Evolutionary conservation across 2,888 invertebrate genomes (phyloP).

Genomic region (Ommatoiulus sabulosus): DNA sequence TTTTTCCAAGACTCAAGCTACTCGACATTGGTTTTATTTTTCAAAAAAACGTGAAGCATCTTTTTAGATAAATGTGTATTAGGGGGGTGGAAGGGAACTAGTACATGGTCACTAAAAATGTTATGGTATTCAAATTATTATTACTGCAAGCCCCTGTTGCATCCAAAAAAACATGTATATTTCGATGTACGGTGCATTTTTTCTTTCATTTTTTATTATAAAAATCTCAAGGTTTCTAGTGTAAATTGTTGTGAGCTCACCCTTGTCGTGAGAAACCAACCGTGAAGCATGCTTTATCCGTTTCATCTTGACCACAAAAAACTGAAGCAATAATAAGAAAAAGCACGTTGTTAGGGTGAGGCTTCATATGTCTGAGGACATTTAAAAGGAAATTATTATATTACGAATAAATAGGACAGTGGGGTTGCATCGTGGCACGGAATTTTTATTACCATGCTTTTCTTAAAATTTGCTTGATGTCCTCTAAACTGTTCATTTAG

Average conservation of each 20-base stretch:
- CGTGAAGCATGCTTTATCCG: slow-evolving; percentile 5
- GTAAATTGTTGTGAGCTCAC: slow-evolving; percentile 24
- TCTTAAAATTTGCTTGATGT: not conserved
- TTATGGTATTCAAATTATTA: slow-evolving; percentile 35
- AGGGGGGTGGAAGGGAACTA: not conserved
- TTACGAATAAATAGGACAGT: slow-evolving; percentile 1
- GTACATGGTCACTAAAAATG: slow-evolving; percentile 13
- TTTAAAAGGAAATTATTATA: slow-evolving; percentile 15
- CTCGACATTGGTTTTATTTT: not conserved
- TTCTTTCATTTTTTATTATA: not conserved
- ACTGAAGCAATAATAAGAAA: not conserved
- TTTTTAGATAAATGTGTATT: not conserved
- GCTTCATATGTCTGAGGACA: not conserved
- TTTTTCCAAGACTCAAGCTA: not conserved
- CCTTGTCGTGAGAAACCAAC: slow-evolving; percentile 29
- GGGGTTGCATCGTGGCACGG: not conserved
- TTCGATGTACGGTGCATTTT: not conserved
- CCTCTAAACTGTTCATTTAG: not conserved
- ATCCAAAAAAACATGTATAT: not conserved
- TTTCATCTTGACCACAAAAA: slow-evolving; percentile 36
- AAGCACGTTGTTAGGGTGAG: not conserved
- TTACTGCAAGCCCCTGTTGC: slow-evolving; percentile 24
- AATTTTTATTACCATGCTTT: not conserved
- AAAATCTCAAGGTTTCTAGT: slow-evolving; percentile 9
- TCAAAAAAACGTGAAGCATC: not conserved